phyloP scores from a whole-genome alignment of 2,888 invertebrate genomes.

The Lepas anatifera region DNA sequence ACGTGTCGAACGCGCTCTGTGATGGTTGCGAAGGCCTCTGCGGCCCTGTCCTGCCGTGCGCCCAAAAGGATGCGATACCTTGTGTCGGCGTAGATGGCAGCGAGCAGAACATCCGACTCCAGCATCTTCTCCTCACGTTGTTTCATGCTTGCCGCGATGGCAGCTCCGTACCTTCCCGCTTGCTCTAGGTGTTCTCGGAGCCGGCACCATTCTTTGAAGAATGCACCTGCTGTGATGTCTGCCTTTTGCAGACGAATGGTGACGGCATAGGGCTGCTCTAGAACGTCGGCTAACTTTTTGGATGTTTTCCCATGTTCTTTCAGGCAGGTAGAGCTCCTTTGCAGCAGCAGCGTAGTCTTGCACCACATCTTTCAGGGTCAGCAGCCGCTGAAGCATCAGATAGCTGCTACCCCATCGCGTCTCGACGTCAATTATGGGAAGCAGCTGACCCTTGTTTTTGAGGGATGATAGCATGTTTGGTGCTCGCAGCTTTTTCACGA shows the following conservation, averaged over 20 bases:
- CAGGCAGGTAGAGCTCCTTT: not conserved
- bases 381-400: not conserved
- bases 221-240: not conserved
- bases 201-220: not conserved
- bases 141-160: not conserved
- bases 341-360: not conserved
- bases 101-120: not conserved
- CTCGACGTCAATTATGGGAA: conserved; percentile 12
- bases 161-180: not conserved
- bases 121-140: conserved; percentile 3
- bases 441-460: not conserved
- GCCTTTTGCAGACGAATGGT: not conserved
- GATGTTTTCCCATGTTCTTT: not conserved
- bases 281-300: not conserved
- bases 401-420: conserved; percentile 7
- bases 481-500: not conserved
- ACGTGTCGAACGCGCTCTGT: too few species aligned
- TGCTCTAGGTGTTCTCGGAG: not conserved
- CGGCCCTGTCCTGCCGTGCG: too few species aligned
- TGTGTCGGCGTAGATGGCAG: not conserved
- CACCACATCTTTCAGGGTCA: not conserved
- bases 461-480: conserved; percentile 6
- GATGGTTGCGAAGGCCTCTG: too few species aligned
- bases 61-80: not conserved
- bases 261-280: not conserved